Evolutionary conservation across 2,888 invertebrate species (phyloP), one percentile per base, ranked within the genome.

Genomic region (Gastracanthus pulcherrimus): DNA sequence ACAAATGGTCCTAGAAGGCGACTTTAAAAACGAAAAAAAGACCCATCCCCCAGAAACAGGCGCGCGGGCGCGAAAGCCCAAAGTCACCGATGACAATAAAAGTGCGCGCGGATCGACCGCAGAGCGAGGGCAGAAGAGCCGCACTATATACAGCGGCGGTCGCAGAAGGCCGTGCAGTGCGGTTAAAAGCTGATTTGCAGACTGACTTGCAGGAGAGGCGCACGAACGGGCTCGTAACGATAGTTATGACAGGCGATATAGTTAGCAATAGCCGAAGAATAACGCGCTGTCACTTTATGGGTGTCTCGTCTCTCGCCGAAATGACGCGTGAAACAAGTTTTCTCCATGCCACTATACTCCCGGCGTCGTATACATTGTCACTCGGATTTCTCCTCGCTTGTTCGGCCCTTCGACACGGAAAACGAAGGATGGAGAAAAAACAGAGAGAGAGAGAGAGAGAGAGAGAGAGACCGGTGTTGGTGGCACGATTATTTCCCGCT

Each of bases 271-370:
- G 60, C 51, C 67, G 38, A 51, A 48, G 62, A 78, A 74, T 51
- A 82, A 60, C 31, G 67, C 79, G 16, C 31, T 71, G 75, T 82
- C 78, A 79, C 71, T 79, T 76, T 66, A 41, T 75, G 64, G 41
- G 16, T 55, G 36, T 55, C 36, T 55, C 36, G 55, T 9, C 69
- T 41, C 62, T 34, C 34, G 5, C 41, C 70, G 64, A 75, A 82
- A 82, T 76, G 79, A 82, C 76, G 75, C 82, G 72, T 82, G 74
- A 82, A 82, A 82, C 79, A 64, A 79, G 67, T 64, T 75, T 77
- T 34, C 41, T 36, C 19, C 76, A 3, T 36, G 13, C 26, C n/a
- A 9, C 19, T 19, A 36, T n/a, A n/a, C n/a, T n/a, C n/a, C 34
- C 31, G 2, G 60, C 62, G 36, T 45, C n/a, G 13, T 11, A 16